A percentile compares a stretch with the other conserved stretches of the same genome.
Evolutionary conservation across 2,113 vertebrate species (phyloP).

Genomic region (Bubo bubo): DNA sequence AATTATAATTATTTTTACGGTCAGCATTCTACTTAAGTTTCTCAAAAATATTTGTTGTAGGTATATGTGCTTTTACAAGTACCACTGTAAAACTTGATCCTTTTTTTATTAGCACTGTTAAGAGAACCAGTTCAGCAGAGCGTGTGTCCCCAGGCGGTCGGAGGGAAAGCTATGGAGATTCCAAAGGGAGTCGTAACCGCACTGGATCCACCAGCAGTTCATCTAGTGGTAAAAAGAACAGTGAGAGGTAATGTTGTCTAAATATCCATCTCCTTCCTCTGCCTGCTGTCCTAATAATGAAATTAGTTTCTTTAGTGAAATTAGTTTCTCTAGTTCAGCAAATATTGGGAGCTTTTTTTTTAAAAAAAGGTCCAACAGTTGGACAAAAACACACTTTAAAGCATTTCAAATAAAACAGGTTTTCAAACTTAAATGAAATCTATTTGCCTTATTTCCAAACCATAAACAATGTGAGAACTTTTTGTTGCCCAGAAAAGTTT

Average conservation of each 20-base stretch:
- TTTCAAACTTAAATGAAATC: background rate
- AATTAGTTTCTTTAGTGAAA: background rate
- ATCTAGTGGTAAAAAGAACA: constrained; percentile 91
- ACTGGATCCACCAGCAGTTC: constrained; percentile 94
- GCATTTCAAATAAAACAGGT: background rate
- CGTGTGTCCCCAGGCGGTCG: constrained; percentile 86
- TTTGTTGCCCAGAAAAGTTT: background rate
- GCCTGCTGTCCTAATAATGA: background rate
- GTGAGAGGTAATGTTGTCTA: constrained; percentile 83
- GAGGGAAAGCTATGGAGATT: constrained; percentile 87
- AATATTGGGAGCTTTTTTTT: background rate
- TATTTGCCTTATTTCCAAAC: background rate
- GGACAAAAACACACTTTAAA: background rate
- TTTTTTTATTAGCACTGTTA: constrained; percentile 82
- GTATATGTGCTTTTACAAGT: background rate
- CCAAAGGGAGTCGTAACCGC: constrained; percentile 88
- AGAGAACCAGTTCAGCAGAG: constrained; percentile 93
- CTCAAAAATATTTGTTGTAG: background rate
- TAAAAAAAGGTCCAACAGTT: background rate
- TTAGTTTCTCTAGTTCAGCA: background rate
- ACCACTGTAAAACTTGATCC: background rate
- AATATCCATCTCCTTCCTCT: background rate
- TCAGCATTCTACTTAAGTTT: background rate
- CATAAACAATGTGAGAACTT: background rate
- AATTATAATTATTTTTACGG: background rate